Evolutionary conservation across 2,113 vertebrate species (phyloP).

Genomic region (Poeciliopsis occidentalis): DNA sequence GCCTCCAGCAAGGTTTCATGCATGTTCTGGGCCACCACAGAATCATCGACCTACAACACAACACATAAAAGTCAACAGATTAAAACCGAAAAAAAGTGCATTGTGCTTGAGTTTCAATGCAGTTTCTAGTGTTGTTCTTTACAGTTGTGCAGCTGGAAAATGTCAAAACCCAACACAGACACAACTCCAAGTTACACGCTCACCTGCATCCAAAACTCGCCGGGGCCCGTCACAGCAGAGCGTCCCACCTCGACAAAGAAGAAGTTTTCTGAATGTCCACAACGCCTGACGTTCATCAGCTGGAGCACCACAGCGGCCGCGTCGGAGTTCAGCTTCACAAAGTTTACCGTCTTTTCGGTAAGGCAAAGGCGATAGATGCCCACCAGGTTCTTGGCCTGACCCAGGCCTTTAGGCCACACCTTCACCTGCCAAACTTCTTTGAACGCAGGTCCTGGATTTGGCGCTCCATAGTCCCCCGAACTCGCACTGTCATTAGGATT

Average conservation of each 20-base stretch:
- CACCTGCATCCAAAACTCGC: constrained; percentile 89
- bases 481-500: constrained; percentile 58
- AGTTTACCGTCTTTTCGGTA: constrained; percentile 83
- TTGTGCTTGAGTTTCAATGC: too few species aligned
- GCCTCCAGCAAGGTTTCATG: constrained; percentile 85
- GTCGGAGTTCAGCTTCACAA: constrained; percentile 83
- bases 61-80: background rate
- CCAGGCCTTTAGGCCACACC: constrained; percentile 85
- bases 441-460: constrained; percentile 80
- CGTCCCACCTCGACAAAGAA: constrained; percentile 87
- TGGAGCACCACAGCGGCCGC: constrained; percentile 84
- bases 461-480: constrained; percentile 73
- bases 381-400: constrained; percentile 83
- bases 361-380: constrained; percentile 85
- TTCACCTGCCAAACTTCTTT: constrained; percentile 89
- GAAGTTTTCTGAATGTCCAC: constrained; percentile 85
- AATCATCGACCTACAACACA: constrained; percentile 78
- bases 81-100: background rate
- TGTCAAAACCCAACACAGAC: constrained; percentile 6
- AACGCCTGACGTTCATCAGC: constrained; percentile 85
- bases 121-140: background rate
- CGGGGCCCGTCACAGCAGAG: constrained; percentile 82
- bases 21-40: constrained; percentile 86
- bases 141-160: background rate
- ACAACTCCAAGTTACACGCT: constrained; percentile 38